Evolutionary conservation across 2,113 vertebrate genomes (phyloP).

Genomic region (Petaurus breviceps): DNA sequence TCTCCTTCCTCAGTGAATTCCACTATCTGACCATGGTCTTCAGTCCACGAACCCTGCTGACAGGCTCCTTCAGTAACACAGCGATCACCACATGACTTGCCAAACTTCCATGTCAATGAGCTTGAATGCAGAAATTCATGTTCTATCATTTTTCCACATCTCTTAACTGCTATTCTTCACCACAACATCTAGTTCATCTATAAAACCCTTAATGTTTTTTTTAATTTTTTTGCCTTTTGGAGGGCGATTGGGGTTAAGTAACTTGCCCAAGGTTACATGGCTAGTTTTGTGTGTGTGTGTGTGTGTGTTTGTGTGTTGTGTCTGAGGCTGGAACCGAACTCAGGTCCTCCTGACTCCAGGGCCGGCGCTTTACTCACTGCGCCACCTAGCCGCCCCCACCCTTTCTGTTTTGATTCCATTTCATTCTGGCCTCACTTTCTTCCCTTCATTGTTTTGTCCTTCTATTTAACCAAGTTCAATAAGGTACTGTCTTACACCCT

Average conservation of each 20-base stretch:
- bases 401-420: not conserved
- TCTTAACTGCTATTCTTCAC: not conserved
- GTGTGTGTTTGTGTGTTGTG: no score
- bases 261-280: no score
- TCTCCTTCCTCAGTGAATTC: not conserved
- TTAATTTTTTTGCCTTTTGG: no score
- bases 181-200: not conserved
- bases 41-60: not conserved
- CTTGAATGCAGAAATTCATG: not conserved
- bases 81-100: not conserved
- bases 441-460: not conserved
- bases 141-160: not conserved
- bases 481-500: not conserved
- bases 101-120: not conserved
- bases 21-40: not conserved
- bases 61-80: not conserved
- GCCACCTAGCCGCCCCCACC: no score
- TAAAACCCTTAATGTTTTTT: no score
- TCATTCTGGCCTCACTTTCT: not conserved
- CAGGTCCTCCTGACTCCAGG: no score
- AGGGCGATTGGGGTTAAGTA: no score
- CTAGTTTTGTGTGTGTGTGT: no score
- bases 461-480: not conserved
- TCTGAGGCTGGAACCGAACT: no score
- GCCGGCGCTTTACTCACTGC: no score